Base-by-base conservation (phyloP, 2,113 vertebrate species). In the Chionomys nivalis region DNA sequence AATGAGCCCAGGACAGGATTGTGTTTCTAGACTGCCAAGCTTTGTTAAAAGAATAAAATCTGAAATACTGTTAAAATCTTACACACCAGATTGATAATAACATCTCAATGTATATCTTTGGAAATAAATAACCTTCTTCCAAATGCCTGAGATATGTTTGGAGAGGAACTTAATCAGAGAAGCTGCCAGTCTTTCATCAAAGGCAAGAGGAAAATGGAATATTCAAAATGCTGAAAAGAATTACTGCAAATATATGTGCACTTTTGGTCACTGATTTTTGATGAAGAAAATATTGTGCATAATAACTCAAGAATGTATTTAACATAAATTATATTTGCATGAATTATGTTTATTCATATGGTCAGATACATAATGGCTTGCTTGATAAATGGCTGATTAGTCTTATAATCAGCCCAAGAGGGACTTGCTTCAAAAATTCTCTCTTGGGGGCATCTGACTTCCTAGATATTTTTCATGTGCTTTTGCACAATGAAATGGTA, bases 341-440 rank as follows among this genome's bases (percentile, higher is more conserved):
- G 95, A 95, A 98, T 96, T 97, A 97, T 98, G 96, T 97, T 98
- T 97, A 97, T 97, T 98, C 96, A 97, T 97, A 97, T 96, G 96
- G 97, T 97, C 96, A 97, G 95, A 96, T 94, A 96, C 93, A 97
- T 96, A 98, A 97, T 97, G 93, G 86, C 91, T 97, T 96, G 93
- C 96, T 97, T 97, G 96, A 97, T 97, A 98, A 97, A 97, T 96
- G 94, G 95, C 89, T 98, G 97, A 97, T 97, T 96, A 96, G 97
- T 96, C 87, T 96, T 95, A 97, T 95, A 98, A 97, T 97, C 97
- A 97, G 86, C 78, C 95, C 97, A 96, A 95, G 87, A 96, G 95
- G 86, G 95, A 96, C 68, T 26, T 8, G 81, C 77, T 96, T 96
- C 61, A 96, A 87, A 96, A 96, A 87, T 44, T 93, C 95, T 95